Conservation (phyloP, 1,140 invertebrate species). For the Tyrophagus putrescentiae region DNA sequence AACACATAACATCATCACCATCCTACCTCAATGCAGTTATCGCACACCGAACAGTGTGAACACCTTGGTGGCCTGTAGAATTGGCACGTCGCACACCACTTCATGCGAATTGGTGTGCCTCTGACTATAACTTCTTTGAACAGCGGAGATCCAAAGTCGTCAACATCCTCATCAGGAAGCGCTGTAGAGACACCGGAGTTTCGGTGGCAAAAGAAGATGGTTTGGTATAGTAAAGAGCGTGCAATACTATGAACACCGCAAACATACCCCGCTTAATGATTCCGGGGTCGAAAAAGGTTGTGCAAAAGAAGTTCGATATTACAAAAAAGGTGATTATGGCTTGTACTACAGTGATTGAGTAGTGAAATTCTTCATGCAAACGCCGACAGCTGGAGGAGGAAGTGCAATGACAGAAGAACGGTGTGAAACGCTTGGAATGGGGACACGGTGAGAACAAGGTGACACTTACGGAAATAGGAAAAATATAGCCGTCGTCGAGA, state of each 20-base stretch:
- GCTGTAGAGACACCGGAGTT: constrained; percentile 43
- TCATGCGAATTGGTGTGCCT: constrained; percentile 95
- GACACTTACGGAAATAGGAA: constrained; percentile 87
- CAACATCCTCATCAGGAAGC: constrained; percentile 88
- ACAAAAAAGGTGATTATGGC: constrained; percentile 90
- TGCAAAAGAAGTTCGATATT: constrained; percentile 90
- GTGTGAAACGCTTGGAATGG: constrained; percentile 24
- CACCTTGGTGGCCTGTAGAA: constrained; percentile 96
- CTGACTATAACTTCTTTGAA: constrained; percentile 98
- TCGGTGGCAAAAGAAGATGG: constrained; percentile 16
- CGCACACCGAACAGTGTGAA: constrained; percentile 97
- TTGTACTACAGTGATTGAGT: constrained; percentile 81
- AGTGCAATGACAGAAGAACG: constrained; percentile 32
- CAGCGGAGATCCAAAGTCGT: constrained; percentile 89
- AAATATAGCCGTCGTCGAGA: constrained; percentile 77
- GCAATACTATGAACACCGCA: constrained; percentile 7
- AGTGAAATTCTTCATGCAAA: constrained; percentile 58
- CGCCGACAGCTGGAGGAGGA: constrained; percentile 69
- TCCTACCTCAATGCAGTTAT: constrained; percentile 90
- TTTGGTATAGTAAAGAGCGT: constrained; percentile 21
- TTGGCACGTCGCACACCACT: constrained; percentile 99
- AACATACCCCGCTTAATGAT: constrained; percentile 86
- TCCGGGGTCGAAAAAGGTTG: constrained; percentile 98
- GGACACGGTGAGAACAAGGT: constrained; percentile 9
- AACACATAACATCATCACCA: constrained; percentile 13